Base-by-base conservation (phyloP, 2,113 vertebrate species). In the Erythrocebus patas region DNA sequence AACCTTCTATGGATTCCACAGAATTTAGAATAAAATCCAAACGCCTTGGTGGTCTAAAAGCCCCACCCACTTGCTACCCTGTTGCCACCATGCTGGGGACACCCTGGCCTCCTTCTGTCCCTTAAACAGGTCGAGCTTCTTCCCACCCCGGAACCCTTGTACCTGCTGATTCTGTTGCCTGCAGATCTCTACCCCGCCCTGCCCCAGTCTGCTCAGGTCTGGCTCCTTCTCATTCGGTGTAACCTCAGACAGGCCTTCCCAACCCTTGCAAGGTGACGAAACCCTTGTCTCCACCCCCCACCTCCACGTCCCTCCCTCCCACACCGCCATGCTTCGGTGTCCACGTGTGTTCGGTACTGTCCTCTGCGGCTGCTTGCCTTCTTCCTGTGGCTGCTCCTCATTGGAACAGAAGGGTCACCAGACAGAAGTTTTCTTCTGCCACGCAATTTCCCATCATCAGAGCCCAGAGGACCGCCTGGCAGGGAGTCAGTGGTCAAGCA, bases 241-340 rank as follows among this genome's bases (percentile, higher is more conserved):
- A 38, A n/a, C 59, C 45, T 79, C 43, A 35, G 43, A 25, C 20
- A 38, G n/a, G 59, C 68, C 66, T 35, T 52, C 66, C 76, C 40
- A 4, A 14, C 22, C 35, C 4, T 9, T 23, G 11, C 32, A 23
- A 30, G 82, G 27, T 3, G 32, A 25, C 0, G 0, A 32, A 14
- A 23, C 0, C 43, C n/a, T 38, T 2, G 6, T 18, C 50, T 23
- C 9, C 40, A 6, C 3, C 1, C 3, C 3, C 38, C 17, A 14
- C 18, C 52, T 38, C 79, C 23, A 6, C 1, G 1, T 1, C 32
- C n/a, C 73, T 79, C 0, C 76, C 40, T 78, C 2, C 22, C 16
- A 10, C 38, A 27, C 25, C 8, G 13, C 45, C 45, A 0, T 9
- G 22, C 22, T 30, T 70, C 16, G 11, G 68, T 43, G 55, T 40